phyloP scores from a whole-genome alignment of 2,888 invertebrate genomes.

The Chloroclystis v-ata region DNA sequence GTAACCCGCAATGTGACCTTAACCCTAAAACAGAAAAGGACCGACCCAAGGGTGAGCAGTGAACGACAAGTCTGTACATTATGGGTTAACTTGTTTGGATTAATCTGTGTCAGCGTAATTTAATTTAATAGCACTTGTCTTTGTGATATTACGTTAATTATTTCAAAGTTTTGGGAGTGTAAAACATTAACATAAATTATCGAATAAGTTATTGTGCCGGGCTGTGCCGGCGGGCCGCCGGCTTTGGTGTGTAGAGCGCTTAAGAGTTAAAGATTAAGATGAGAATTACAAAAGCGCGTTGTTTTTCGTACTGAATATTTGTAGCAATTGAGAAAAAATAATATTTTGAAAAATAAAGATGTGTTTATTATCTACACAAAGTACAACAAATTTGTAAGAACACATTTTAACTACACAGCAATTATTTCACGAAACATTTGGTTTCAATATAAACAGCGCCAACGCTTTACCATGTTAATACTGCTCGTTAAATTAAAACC shows the following conservation, averaged over 20 bases:
- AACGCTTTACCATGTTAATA: not conserved
- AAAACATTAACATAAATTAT: too few species aligned
- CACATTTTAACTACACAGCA: not conserved
- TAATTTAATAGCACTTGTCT: not conserved
- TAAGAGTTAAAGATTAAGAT: too few species aligned
- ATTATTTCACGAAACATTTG: not conserved
- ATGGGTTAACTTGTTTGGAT: not conserved
- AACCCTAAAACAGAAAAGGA: constrained; percentile 11
- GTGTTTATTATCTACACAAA: too few species aligned
- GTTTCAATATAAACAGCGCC: not conserved
- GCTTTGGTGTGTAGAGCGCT: too few species aligned
- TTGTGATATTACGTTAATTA: not conserved
- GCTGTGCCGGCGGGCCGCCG: too few species aligned
- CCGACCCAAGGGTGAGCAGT: not conserved
- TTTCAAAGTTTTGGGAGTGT: too few species aligned
- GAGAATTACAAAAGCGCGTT: too few species aligned
- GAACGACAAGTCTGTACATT: not conserved
- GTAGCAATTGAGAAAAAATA: too few species aligned
- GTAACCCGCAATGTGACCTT: constrained; percentile 17
- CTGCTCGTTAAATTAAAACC: constrained; percentile 7
- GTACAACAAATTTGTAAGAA: too few species aligned
- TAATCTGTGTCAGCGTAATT: not conserved
- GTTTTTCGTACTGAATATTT: too few species aligned
- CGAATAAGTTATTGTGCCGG: too few species aligned
- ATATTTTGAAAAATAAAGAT: too few species aligned